Evolutionary conservation across 2,113 vertebrate genomes (phyloP), one percentile per base, ranked within the genome.

Genomic region (Rostratula benghalensis): DNA sequence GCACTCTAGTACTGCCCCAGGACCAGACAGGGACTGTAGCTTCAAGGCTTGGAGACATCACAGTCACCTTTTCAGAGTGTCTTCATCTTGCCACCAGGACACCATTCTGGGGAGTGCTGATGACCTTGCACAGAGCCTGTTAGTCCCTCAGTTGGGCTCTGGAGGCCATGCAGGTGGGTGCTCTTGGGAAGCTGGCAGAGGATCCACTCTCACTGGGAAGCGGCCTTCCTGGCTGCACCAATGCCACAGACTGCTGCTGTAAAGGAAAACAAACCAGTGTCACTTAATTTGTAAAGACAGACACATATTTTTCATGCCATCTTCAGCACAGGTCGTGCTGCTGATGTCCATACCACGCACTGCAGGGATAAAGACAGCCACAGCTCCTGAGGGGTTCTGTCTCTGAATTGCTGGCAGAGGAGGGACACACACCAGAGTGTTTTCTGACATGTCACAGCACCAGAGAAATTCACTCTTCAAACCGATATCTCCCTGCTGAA

Each of bases 241-340:
- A 30, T 1, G 6, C 24, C 56, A 71, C 2, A 0, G 1, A 0
- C 57, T 37, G n/a, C 45, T 2, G 8, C 57, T 71, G 30, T 35
- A 28, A 50, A 5, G 17, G 14, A 67, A 65, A 77, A 37, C n/a
- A 67, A 22, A 31, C 22, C 51, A 87, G 59, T 77, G 37, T 11
- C 51, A 10, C 39, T 50, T 53, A 17, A 67, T 45, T n/a, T 74
- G 33, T 15, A 57, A 78, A 83, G 54, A 13, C 35, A 50, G 27
- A 50, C 24, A 50, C 61, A 18, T n/a, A 63, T 9, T 79, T 61
- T 56, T 83, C 20, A 73, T 17, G 43, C 61, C 73, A 69, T 3
- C 73, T 69, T 83, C 35, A 74, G 50, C 7, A 2, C 14, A 57
- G 59, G 54, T 57, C 59, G 16, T 9, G 21, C 35, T 1, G 5